Percentiles rank a stretch among this genome's conserved stretches.
phyloP scores from a whole-genome alignment of 2,797 vertebrate genomes.

The Molossus molossus region DNA sequence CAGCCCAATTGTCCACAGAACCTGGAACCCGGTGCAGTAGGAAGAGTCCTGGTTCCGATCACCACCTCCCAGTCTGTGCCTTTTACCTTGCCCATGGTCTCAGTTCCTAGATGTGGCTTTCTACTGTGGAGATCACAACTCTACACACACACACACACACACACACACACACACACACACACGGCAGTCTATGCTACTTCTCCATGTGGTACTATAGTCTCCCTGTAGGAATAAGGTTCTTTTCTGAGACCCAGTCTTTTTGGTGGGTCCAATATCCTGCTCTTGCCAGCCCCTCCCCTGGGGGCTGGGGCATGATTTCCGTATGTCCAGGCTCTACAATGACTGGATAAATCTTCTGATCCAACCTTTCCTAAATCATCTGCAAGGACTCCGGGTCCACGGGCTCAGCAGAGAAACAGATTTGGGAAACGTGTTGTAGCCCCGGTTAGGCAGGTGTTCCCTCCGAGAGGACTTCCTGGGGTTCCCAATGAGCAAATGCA shows the following conservation, averaged over 20 bases:
- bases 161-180: neutral
- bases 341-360: neutral
- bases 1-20: rapidly evolving
- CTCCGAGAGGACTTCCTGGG: neutral
- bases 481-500: neutral
- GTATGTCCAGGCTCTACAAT: neutral
- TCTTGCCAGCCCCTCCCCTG: neutral
- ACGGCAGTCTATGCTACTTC: no score
- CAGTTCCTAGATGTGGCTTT: neutral
- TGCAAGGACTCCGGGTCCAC: neutral
- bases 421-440: neutral
- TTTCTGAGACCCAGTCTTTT: neutral
- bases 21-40: rapidly evolving
- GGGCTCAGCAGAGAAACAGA: neutral
- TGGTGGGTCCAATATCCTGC: no score
- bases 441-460: neutral
- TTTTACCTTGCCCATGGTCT: no score
- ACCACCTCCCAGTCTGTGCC: neutral
- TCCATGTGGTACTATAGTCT: rapidly evolving
- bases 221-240: neutral
- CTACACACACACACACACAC: neutral
- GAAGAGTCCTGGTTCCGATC: neutral
- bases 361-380: neutral
- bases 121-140: neutral
- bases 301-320: neutral